A percentile compares a stretch with the other conserved stretches of the same genome.
phyloP scores from a whole-genome alignment of 37 sponge, comb jelly and placozoan species.

The Chondrilla cf. caribensis region DNA sequence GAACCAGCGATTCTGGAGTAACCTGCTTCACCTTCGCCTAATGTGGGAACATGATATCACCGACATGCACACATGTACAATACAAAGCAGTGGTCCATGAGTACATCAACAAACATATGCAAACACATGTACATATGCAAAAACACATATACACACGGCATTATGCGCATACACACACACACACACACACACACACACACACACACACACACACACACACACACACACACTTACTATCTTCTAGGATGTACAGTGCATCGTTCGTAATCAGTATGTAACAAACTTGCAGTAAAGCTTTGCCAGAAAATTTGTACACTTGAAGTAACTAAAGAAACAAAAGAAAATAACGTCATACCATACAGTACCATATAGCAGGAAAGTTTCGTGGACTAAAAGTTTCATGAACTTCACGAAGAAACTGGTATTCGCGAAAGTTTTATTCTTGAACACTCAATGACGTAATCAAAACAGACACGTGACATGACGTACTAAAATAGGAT shows the following conservation, averaged over 20 bases:
- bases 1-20: constrained; percentile 16
- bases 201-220: not conserved
- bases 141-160: too few species aligned
- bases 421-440: too few species aligned
- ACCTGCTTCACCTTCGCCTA: constrained; percentile 21
- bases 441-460: too few species aligned
- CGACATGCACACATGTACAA: too few species aligned
- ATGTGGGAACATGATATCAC: not conserved
- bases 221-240: constrained; percentile 42
- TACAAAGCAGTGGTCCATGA: not conserved
- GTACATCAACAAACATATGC: too few species aligned
- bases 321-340: too few species aligned
- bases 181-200: constrained; percentile 31
- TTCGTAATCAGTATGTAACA: constrained; percentile 51
- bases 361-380: not conserved
- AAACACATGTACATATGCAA: too few species aligned
- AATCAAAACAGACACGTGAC: too few species aligned
- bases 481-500: too few species aligned
- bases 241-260: constrained; percentile 47
- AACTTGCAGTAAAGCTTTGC: constrained; percentile 27
- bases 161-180: not conserved
- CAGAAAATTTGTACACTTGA: constrained; percentile 43
- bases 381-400: too few species aligned
- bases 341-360: too few species aligned
- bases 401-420: too few species aligned